Evolutionary conservation across 2,113 vertebrate species (phyloP).

Genomic region (Canis aureus): DNA sequence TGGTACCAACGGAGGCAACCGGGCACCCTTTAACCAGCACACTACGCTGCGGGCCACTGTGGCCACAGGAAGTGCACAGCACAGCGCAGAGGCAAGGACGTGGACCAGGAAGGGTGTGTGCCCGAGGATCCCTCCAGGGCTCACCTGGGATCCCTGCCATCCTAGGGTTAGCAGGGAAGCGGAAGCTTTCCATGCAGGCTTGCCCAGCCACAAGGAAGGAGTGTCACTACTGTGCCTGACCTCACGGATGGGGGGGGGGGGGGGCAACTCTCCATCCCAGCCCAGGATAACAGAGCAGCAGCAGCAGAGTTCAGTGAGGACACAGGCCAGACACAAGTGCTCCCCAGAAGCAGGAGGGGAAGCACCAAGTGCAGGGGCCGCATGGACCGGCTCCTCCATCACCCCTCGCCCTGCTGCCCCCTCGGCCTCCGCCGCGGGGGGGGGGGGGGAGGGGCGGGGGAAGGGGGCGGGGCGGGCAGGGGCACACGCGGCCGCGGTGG

Average conservation of each 20-base stretch:
- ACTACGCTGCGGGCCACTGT: not conserved
- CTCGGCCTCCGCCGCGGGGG: not conserved
- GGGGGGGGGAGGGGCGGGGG: not conserved
- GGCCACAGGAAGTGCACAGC: not conserved
- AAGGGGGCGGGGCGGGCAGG: not conserved
- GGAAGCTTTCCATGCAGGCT: not conserved
- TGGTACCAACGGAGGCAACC: not conserved
- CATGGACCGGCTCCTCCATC: slow-evolving; percentile 45
- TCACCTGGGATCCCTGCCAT: not conserved
- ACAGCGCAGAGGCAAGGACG: not conserved
- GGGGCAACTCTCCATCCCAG: slow-evolving; percentile 40
- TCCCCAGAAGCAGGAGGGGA: slow-evolving; percentile 54
- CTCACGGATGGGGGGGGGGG: not conserved
- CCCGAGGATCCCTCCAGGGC: not conserved
- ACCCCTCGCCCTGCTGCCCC: not conserved
- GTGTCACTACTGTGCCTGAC: slow-evolving; percentile 19
- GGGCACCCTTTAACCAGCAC: not conserved
- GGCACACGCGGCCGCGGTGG: not conserved
- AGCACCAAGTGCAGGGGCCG: not conserved
- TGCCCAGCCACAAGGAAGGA: not conserved
- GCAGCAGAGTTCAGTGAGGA: slow-evolving; percentile 79
- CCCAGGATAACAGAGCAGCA: slow-evolving; percentile 37
- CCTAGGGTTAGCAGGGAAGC: not conserved
- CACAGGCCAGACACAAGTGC: slow-evolving; percentile 45
- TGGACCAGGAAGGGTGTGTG: not conserved